These are phyloP conservation scores for Plebejus argus DNA, from an alignment of 2,888 invertebrate genomes.

Conservation along the genomic window DNA sequence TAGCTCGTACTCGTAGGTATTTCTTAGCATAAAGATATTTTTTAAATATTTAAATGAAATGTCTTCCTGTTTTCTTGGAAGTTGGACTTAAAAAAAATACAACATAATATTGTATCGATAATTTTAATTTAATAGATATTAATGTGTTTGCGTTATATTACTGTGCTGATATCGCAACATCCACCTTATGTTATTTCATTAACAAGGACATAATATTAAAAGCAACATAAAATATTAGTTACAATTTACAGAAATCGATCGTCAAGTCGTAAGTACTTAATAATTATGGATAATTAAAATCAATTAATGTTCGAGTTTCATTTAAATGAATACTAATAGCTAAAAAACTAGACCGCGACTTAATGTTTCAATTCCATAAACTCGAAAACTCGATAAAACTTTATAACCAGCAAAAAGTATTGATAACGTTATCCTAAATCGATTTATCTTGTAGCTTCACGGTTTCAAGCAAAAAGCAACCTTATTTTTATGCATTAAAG, in stretches of 20 bases:
- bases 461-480: conserved; percentile 44
- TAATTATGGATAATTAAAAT: conserved; percentile 21
- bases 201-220: not conserved
- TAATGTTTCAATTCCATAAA: conserved; percentile 73
- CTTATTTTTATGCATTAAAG: conserved; percentile 39
- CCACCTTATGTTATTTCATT: not conserved
- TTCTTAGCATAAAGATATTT: no score
- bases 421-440: conserved; percentile 63
- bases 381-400: conserved; percentile 64
- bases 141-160: no score
- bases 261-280: not conserved
- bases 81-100: no score
- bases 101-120: no score
- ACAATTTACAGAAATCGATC: not conserved
- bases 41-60: no score
- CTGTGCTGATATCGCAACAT: not conserved
- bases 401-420: conserved; percentile 65
- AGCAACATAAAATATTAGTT: not conserved
- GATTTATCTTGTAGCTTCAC: not conserved
- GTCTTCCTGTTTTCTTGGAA: no score
- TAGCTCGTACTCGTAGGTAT: no score
- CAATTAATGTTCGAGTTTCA: conserved; percentile 7
- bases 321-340: not conserved
- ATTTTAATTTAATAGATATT: no score
- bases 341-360: conserved; percentile 35